A percentile compares a stretch with the other conserved stretches of the same genome.
Evolutionary conservation across 2,113 vertebrate species (phyloP).

Genomic region (Zingel zingel): DNA sequence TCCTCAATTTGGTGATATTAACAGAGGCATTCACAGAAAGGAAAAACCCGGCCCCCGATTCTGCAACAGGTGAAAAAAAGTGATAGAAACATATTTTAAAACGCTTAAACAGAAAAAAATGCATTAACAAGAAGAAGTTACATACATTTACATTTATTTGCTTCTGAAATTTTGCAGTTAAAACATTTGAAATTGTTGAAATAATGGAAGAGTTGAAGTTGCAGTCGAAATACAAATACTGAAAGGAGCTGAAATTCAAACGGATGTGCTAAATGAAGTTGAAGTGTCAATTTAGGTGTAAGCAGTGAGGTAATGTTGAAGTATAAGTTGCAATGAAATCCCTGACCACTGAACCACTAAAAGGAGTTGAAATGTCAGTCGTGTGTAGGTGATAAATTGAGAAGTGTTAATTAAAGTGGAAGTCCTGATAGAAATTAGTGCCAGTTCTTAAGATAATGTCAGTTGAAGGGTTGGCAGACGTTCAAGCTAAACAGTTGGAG

Average conservation of each 20-base stretch:
- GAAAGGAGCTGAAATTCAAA: neutral
- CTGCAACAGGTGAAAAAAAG: constrained; percentile 73
- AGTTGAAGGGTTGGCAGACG: neutral
- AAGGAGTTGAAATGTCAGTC: neutral
- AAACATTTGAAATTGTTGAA: neutral
- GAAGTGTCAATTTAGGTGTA: neutral
- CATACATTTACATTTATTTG: too few relatives aligned
- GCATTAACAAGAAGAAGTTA: neutral
- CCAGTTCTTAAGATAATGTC: neutral
- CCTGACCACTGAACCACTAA: too few relatives aligned
- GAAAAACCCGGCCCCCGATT: constrained; percentile 89
- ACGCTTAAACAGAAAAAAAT: neutral
- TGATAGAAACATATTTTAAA: too few relatives aligned
- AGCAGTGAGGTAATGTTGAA: neutral
- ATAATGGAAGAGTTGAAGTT: neutral
- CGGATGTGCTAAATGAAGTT: neutral
- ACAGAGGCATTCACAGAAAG: constrained; percentile 88
- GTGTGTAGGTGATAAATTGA: neutral
- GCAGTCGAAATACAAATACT: neutral
- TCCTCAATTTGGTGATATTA: constrained; percentile 91
- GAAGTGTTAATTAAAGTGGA: neutral
- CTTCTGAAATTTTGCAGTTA: neutral
- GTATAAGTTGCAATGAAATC: neutral
- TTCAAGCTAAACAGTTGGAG: neutral
- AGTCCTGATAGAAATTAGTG: neutral